Base-by-base conservation (phyloP, 2,888 invertebrate genomes). In the Microdon myrmicae region DNA sequence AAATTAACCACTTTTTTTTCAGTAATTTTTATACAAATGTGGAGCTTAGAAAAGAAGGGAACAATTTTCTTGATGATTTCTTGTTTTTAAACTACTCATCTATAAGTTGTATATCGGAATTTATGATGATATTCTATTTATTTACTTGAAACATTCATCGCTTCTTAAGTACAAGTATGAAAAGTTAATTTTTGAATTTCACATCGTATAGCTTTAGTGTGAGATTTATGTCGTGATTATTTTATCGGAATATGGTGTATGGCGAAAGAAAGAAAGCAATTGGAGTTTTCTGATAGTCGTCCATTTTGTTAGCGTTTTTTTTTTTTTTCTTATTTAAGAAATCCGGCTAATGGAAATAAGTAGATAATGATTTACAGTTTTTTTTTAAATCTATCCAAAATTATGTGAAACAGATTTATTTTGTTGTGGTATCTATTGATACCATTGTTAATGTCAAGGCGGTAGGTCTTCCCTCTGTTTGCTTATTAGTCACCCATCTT, bases 201-300 rank as follows among this genome's bases (percentile, higher is more conserved):
- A n/a, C n/a, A n/a, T n/a, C n/a, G n/a, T n/a, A n/a, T n/a, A n/a
- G n/a, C n/a, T n/a, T n/a, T n/a, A n/a, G n/a, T n/a, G n/a, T n/a
- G n/a, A n/a, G n/a, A n/a, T n/a, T n/a, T n/a, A n/a, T n/a, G n/a
- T n/a, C n/a, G n/a, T n/a, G n/a, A n/a, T n/a, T n/a, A n/a, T n/a
- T n/a, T n/a, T n/a, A n/a, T n/a, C n/a, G n/a, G n/a, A n/a, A n/a
- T n/a, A n/a, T n/a, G n/a, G n/a, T n/a, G n/a, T n/a, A n/a, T n/a
- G n/a, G n/a, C n/a, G n/a, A n/a, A n/a, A n/a, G n/a, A n/a, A n/a
- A n/a, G n/a, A n/a, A 71, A 72, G 71, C 71, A 73, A 60, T 73
- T 71, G 69, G 70, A 69, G 72, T 67, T 71, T 71, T 73, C 71
- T 43, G 68, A 37, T 67, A 20, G 68, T 49, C 55, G 43, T 32